These are phyloP conservation scores for Sylvicola fuscatus DNA, from an alignment of 2,888 invertebrate genomes.

Conservation along the genomic window DNA sequence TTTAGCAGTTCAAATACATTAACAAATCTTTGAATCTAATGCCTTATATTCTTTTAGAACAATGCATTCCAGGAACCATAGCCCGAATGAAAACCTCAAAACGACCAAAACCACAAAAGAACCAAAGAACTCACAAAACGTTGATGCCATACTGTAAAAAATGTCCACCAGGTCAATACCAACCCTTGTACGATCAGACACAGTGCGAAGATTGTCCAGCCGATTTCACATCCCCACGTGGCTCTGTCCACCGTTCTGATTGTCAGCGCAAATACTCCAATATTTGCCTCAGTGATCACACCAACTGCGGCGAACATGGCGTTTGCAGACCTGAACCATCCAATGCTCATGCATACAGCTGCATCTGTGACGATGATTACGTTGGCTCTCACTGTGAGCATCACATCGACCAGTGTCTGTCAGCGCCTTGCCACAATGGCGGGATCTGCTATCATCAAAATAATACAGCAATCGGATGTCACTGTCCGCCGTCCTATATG, in stretches of 20 bases:
- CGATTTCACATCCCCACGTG: conserved; percentile 27
- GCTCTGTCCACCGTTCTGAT: conserved; percentile 21
- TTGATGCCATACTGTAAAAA: conserved; percentile 32
- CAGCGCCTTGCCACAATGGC: conserved; percentile 32
- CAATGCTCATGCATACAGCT: conserved; percentile 19
- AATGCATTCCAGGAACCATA: conserved; percentile 33
- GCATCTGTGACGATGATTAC: conserved; percentile 29
- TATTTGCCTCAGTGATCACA: conserved; percentile 20
- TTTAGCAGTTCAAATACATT: too few species aligned
- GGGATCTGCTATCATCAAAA: conserved; percentile 26
- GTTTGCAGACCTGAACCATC: conserved; percentile 16
- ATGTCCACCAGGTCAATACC: conserved; percentile 37
- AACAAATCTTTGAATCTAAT: too few species aligned
- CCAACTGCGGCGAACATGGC: conserved; percentile 15
- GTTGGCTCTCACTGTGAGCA: conserved; percentile 32
- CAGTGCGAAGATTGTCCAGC: conserved; percentile 34
- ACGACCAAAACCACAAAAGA: conserved; percentile 10
- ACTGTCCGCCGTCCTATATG: conserved; percentile 27
- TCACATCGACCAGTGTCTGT: conserved; percentile 26
- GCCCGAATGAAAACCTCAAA: conserved; percentile 18
- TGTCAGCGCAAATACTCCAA: conserved; percentile 27
- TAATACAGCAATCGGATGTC: conserved; percentile 18
- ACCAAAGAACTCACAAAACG: conserved; percentile 22
- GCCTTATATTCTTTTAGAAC: conserved; percentile 27
- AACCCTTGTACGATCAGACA: conserved; percentile 32